Base-by-base conservation (phyloP, 1,140 invertebrate species). In the Orius insidiosus region DNA sequence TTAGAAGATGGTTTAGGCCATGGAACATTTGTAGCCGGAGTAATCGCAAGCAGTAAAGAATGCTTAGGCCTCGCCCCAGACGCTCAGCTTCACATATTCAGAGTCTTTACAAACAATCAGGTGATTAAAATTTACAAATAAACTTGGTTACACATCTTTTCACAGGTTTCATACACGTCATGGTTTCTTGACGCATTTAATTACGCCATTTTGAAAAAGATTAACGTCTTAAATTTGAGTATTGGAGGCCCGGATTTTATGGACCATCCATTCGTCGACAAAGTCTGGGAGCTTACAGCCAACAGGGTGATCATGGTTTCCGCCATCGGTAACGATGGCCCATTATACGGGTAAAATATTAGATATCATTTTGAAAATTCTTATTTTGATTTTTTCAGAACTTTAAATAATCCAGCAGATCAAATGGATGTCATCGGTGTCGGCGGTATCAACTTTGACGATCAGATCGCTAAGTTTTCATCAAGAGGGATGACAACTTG, bases 141-240 rank as follows among this genome's bases (percentile, higher is more conserved):
- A 14, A n/a, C n/a, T 3, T 33, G 32, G n/a, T 33, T 33, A 38
- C 13, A 38, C 6, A 9, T 38, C 6, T 38, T 42, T 49, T 50
- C 55, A 14, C 53, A 84, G 79, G 86, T 94, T 0, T 96, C 90
- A 0, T 95, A 96, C 57, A 98, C 93, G 3, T 94, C 89, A 1
- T 97, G 93, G 93, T 98, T 97, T 63, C 65, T 98, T 32, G 93
- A 97, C 68, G 93, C 93, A 9, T 97, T 98, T 60, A 97, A 98
- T 64, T 95, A 96, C 68, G 93, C 92, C 0, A 96, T 98, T 52
- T 71, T 94, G 58, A 83, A 86, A 54, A 90, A 90, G 61, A 85
- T 98, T 10, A 80, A 92, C 59, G 80, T 98, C 8, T 66, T 98
- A 1, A 98, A 98, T 68, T 69, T 98, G 10, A 95, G 89, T 61